phyloP scores from a whole-genome alignment of 2,113 vertebrate species.

The Acanthochromis polyacanthus region DNA sequence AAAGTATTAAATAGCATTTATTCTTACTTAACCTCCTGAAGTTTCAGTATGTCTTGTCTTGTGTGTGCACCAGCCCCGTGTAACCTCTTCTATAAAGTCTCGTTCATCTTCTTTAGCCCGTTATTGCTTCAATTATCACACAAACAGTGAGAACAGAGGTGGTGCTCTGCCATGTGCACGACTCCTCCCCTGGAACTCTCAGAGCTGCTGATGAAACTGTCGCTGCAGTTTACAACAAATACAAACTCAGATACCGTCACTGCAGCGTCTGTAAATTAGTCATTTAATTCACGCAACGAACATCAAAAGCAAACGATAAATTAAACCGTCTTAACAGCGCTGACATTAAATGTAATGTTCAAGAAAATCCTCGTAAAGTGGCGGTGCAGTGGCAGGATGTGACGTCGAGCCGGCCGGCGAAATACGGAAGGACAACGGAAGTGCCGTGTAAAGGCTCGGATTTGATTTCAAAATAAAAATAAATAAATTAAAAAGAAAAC shows the following conservation, averaged over 20 bases:
- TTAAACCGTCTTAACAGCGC: neutral
- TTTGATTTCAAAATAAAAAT: conserved; percentile 62
- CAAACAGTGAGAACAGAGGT: neutral
- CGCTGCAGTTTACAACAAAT: neutral
- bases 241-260: neutral
- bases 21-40: conserved; percentile 41
- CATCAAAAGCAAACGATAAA: neutral
- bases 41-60: conserved; percentile 1
- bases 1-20: neutral
- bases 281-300: neutral
- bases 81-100: conserved; percentile 26
- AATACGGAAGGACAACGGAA: conserved; percentile 44
- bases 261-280: neutral
- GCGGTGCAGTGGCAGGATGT: conserved; percentile 51
- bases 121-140: conserved; percentile 20
- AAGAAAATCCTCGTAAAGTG: neutral
- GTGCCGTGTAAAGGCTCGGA: accelerated
- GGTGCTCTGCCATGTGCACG: neutral
- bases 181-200: conserved; percentile 55
- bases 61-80: neutral
- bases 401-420: conserved; percentile 7
- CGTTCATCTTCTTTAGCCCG: conserved; percentile 16
- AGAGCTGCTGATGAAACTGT: conserved; percentile 57
- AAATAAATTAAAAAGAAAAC: too few relatives aligned
- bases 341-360: neutral